Conservation (phyloP, 1,140 invertebrate genomes). For the Anoplophora glabripennis region DNA sequence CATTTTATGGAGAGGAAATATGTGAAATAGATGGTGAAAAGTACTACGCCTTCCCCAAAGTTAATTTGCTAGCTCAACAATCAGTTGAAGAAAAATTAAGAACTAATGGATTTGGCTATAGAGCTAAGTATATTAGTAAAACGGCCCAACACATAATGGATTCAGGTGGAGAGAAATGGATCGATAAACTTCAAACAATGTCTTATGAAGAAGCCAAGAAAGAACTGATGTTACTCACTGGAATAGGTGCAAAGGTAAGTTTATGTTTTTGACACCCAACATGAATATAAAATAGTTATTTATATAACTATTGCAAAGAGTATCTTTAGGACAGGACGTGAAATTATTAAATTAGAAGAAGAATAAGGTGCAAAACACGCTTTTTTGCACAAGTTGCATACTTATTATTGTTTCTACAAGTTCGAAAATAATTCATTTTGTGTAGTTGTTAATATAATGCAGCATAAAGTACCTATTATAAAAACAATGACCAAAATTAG, state of each 20-base stretch:
- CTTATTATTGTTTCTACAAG: no score
- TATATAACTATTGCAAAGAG: no score
- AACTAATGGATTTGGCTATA: slow-evolving; percentile 86
- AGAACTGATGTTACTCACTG: slow-evolving; percentile 73
- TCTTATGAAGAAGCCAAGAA: slow-evolving; percentile 71
- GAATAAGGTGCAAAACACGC: no score
- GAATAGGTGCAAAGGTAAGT: slow-evolving; percentile 83
- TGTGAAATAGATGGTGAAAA: slow-evolving; percentile 60
- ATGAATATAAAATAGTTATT: no score
- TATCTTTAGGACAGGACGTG: no score
- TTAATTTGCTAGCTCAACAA: slow-evolving; percentile 60
- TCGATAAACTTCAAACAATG: slow-evolving; percentile 63
- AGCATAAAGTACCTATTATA: no score
- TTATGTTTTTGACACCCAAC: slow-evolving; percentile 13
- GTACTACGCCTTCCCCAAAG: slow-evolving; percentile 80
- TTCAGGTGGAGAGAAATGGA: slow-evolving; percentile 69
- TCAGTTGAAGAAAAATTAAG: slow-evolving; percentile 71
- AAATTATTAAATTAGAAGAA: no score
- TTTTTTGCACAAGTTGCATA: no score
- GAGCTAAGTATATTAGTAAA: slow-evolving; percentile 81
- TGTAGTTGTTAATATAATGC: no score
- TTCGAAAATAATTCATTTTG: no score
- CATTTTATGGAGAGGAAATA: slow-evolving; percentile 76
- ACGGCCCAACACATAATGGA: slow-evolving; percentile 66
- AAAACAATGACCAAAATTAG: no score